Base-by-base conservation (phyloP, 2,113 vertebrate genomes). In the Urocitellus parryii region DNA sequence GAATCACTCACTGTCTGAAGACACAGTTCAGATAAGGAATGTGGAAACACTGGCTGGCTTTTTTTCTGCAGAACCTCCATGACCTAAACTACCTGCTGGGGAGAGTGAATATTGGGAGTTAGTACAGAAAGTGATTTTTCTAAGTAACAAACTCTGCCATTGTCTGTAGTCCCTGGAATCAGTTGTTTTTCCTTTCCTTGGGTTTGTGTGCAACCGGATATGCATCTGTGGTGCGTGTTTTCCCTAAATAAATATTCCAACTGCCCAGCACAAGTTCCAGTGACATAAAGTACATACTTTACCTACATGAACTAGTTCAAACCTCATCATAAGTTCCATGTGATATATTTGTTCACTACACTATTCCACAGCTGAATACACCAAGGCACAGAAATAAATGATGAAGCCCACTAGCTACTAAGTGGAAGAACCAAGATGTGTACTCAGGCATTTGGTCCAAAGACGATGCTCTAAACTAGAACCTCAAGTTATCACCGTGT, bases 271-370 rank as follows among this genome's bases (percentile, higher is more conserved):
- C 13, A 67, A n/a, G 10, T 8, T 16, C n/a, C 80, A 10, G 25
- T 0, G 2, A 11, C 70, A 39, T 0, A 56, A 17, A 56, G 4
- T 56, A 4, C 10, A 5, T 4, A 27, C 13, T 45, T 45, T 16
- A 56, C 53, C 16, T 17, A 16, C 56, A 56, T 20, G 56, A 56
- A 56, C 56, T 20, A 56, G 56, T 56, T 56, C 56, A 56, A 56
- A 56, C 56, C 51, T 51, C 51, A 51, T 51, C 51, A 51, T 14
- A 56, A 45, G 56, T 56, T 56, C 56, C 18, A 5, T 56, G 56
- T 56, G 17, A 18, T 56, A 5, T 17, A 7, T 56, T 56, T 56
- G 56, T 56, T 56, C 18, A 6, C 24, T 48, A 63, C 29, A 32
- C 14, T 42, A 10, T 5, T 20, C 10, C 56, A 56, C 18, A 20